phyloP scores from a whole-genome alignment of 2,797 vertebrate genomes.

The Cichlasoma orientale region DNA sequence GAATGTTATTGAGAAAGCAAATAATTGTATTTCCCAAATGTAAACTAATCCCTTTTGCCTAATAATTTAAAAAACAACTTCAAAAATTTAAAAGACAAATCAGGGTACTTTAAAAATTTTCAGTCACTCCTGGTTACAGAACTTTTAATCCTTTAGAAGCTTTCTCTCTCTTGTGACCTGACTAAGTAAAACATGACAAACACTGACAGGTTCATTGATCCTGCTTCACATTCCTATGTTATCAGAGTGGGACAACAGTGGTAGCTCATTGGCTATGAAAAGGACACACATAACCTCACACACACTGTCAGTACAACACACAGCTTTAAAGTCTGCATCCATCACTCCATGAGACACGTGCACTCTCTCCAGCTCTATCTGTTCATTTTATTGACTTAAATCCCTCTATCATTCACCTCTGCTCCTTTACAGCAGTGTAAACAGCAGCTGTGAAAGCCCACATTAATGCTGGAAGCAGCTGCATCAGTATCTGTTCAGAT shows the following conservation, averaged over 20 bases:
- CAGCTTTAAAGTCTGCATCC: slow-evolving; percentile 9
- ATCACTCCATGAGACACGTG: slow-evolving; percentile 9
- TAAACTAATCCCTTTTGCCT: not conserved
- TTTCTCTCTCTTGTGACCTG: not conserved
- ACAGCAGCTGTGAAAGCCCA: slow-evolving; percentile 49
- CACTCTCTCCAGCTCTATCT: not conserved
- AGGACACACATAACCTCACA: slow-evolving; percentile 6
- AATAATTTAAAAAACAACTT: too few species aligned
- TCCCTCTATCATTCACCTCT: slow-evolving; percentile 35
- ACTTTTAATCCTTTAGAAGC: slow-evolving; percentile 18
- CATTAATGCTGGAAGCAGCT: slow-evolving; percentile 32
- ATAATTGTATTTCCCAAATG: not conserved
- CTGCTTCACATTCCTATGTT: slow-evolving; percentile 12
- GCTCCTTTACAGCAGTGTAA: slow-evolving; percentile 21
- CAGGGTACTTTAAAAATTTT: not conserved
- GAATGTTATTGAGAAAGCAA: too few species aligned
- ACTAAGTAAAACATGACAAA: not conserved
- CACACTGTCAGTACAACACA: not conserved
- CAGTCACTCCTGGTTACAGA: not conserved
- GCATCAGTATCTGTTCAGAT: slow-evolving; percentile 35
- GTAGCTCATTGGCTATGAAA: slow-evolving; percentile 15
- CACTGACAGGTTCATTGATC: slow-evolving; percentile 26
- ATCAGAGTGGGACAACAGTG: not conserved
- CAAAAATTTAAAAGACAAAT: too few species aligned
- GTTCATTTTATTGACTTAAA: slow-evolving; percentile 21